Evolutionary conservation across 2,113 vertebrate genomes (phyloP).

Genomic region (Zosterops lateralis): DNA sequence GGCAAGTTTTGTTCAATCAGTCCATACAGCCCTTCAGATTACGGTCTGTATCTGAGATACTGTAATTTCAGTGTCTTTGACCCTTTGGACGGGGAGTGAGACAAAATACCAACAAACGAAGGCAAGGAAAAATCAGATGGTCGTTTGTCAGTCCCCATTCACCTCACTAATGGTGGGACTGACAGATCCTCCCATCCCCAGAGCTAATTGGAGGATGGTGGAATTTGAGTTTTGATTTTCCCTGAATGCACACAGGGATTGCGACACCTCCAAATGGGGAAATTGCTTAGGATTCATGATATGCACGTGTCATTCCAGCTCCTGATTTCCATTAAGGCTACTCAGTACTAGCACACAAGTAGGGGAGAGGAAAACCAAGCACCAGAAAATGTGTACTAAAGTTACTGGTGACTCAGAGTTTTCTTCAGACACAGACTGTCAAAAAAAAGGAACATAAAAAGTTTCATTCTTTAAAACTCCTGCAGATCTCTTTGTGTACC

Average conservation of each 20-base stretch:
- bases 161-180: neutral
- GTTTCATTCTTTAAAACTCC: neutral
- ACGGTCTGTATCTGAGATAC: neutral
- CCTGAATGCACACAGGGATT: neutral
- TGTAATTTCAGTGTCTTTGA: neutral
- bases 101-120: constrained; percentile 7
- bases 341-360: neutral
- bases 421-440: neutral
- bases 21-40: neutral
- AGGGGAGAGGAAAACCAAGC: constrained; percentile 17
- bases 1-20: neutral
- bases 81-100: neutral
- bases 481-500: neutral
- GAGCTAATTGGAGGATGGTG: constrained; percentile 34
- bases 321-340: neutral
- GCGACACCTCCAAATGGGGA: neutral
- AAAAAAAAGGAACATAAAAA: neutral
- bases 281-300: neutral
- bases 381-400: neutral
- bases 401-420: neutral
- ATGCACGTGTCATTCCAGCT: neutral
- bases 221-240: constrained; percentile 73
- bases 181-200: neutral
- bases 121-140: constrained; percentile 61
- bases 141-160: neutral